Base-by-base conservation (phyloP, 2,113 vertebrate species). In the Nesoenas mayeri region DNA sequence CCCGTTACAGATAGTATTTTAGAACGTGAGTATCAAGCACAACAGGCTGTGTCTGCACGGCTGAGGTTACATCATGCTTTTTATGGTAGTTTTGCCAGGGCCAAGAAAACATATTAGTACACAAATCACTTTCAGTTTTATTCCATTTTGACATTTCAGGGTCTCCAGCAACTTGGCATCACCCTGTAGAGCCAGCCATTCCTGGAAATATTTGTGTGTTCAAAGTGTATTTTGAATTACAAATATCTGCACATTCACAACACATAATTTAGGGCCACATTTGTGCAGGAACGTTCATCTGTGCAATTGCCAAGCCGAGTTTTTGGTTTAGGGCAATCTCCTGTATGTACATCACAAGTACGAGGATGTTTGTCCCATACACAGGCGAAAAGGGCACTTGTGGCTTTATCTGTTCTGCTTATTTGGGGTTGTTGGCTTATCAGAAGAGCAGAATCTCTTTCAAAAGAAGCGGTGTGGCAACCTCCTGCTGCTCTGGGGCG, bases 71-170 rank as follows among this genome's bases (percentile, higher is more conserved):
- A 51, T 80, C 89, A 70, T 7, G 51, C 32, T 83, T 31, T 56
- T 69, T 10, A 34, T 28, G 48, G 71, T 18, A 69, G 85, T 83
- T 90, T 73, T 36, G 54, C 64, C 81, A 85, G 66, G 66, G 73
- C 87, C 79, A 71, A 66, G 75, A 24, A 79, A 77, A 79, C 34
- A 17, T 83, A 66, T 74, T 31, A 83, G 38, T 78, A 91, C 84
- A 91, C 74, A 89, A 94, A 94, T 86, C 88, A 60, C 90, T 88
- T 93, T 56, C 85, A 58, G 64, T 93, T 90, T 95, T 86, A 88
- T 40, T 71, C 79, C 85, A 15, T 82, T 94, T 79, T 88, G 95
- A 88, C 88, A 73, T 93, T 94, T 83, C 75, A 83, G 85, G 90
- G 90, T 93, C 85, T 94, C 88, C 79, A 64, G 75, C 56, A 90